Evolutionary conservation across 2,113 vertebrate genomes (phyloP).

Genomic region (Poeciliopsis occidentalis): DNA sequence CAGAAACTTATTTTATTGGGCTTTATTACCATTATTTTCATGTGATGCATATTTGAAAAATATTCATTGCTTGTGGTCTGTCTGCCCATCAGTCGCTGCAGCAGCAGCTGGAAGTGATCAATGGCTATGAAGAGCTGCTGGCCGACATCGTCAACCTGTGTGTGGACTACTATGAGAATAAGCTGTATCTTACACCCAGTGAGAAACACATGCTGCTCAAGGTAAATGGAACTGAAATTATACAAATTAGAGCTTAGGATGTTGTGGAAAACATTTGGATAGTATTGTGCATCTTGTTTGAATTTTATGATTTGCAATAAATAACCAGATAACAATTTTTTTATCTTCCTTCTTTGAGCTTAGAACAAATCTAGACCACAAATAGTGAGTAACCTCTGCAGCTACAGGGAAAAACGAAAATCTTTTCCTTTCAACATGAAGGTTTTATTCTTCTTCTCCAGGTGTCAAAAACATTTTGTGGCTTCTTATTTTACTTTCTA

Average conservation of each 20-base stretch:
- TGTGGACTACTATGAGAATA: constrained; percentile 96
- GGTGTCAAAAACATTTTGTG: no score
- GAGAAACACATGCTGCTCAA: constrained; percentile 99
- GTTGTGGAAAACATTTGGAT: not conserved
- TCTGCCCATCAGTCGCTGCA: constrained; percentile 86
- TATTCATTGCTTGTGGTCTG: not conserved
- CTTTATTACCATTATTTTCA: not conserved
- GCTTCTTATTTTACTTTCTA: not conserved
- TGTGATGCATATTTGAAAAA: not conserved
- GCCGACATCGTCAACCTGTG: constrained; percentile 98
- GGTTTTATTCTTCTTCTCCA: no score
- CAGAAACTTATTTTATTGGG: not conserved
- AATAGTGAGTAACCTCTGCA: not conserved
- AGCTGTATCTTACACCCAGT: constrained; percentile 95
- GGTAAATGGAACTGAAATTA: constrained; percentile 72
- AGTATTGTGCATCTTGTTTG: no score
- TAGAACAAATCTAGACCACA: not conserved
- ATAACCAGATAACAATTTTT: no score
- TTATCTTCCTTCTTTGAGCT: no score
- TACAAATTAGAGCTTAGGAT: not conserved
- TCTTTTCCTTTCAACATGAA: no score
- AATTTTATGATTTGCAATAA: no score
- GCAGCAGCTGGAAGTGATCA: constrained; percentile 96
- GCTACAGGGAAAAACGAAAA: no score
- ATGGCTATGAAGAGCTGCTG: constrained; percentile 94